A percentile compares a stretch with the other conserved stretches of the same genome.
Conservation (phyloP, 2,888 invertebrate species). For the Tiliacea aurago region DNA sequence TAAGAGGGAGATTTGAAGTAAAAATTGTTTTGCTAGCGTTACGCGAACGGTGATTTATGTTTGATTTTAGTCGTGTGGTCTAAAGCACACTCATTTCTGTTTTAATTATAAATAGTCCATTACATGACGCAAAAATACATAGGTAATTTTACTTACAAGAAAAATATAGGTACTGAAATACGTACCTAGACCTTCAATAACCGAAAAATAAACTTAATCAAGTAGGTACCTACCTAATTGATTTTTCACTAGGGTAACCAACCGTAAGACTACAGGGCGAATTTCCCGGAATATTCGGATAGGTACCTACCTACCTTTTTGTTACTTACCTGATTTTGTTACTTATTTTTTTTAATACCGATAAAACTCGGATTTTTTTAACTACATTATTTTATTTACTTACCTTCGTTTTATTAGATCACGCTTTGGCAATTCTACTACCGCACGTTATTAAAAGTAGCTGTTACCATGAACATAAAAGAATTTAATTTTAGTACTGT, state of each 20-base stretch:
- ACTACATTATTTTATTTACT: background rate
- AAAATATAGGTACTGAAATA: background rate
- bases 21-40: too few species aligned
- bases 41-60: too few species aligned
- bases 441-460: background rate
- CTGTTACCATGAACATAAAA: background rate
- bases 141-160: background rate
- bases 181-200: background rate
- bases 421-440: constrained; percentile 14
- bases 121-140: background rate
- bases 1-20: too few species aligned
- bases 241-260: constrained; percentile 8
- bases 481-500: background rate
- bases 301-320: too few species aligned
- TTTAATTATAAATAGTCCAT: too few species aligned
- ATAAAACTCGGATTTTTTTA: background rate
- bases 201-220: too few species aligned
- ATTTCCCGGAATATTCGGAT: background rate
- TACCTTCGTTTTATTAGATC: background rate
- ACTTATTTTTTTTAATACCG: background rate
- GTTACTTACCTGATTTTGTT: too few species aligned
- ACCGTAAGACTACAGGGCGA: too few species aligned
- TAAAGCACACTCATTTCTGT: too few species aligned
- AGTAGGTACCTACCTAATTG: too few species aligned
- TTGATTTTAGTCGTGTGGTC: too few species aligned